Percentiles rank a stretch among this genome's conserved stretches.
Evolutionary conservation across 1,140 invertebrate species (phyloP).

Genomic region (Habropoda laboriosa): DNA sequence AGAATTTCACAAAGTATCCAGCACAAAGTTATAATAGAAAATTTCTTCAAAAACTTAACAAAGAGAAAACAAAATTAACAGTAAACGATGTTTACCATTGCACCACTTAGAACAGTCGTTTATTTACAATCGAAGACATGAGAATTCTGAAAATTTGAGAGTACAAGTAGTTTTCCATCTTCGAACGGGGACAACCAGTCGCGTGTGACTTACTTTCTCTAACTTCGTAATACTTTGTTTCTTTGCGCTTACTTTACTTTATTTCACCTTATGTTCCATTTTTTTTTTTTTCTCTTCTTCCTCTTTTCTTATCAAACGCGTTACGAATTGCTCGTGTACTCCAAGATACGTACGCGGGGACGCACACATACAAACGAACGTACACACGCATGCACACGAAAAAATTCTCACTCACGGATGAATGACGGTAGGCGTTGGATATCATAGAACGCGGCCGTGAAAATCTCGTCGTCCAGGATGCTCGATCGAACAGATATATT

Average conservation of each 20-base stretch:
- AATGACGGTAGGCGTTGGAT: background rate
- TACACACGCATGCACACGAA: slow-evolving; percentile 18
- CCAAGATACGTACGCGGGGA: slow-evolving; percentile 9
- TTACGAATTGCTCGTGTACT: slow-evolving; percentile 3
- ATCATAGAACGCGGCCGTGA: slow-evolving; percentile 8
- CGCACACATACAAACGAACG: slow-evolving; percentile 27
- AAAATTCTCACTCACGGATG: slow-evolving; percentile 10
- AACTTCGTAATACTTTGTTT: slow-evolving; percentile 35
- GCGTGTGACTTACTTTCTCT: slow-evolving; percentile 22
- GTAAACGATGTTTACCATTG: too few species aligned
- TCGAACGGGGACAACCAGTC: background rate
- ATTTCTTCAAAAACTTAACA: too few species aligned
- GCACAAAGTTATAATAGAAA: too few species aligned
- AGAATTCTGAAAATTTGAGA: too few species aligned
- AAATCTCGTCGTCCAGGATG: background rate
- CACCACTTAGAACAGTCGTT: too few species aligned
- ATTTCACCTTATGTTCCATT: background rate
- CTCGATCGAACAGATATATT: slow-evolving; percentile 11
- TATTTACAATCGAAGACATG: too few species aligned
- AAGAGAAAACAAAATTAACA: too few species aligned
- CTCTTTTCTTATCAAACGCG: slow-evolving; percentile 36
- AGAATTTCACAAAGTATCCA: too few species aligned
- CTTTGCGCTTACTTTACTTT: slow-evolving; percentile 8
- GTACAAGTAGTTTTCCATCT: background rate
- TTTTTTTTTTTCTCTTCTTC: background rate